A percentile compares a stretch with the other conserved stretches of the same genome.
phyloP scores from a whole-genome alignment of 2,113 vertebrate species.

The Illadopsis cleaveri region DNA sequence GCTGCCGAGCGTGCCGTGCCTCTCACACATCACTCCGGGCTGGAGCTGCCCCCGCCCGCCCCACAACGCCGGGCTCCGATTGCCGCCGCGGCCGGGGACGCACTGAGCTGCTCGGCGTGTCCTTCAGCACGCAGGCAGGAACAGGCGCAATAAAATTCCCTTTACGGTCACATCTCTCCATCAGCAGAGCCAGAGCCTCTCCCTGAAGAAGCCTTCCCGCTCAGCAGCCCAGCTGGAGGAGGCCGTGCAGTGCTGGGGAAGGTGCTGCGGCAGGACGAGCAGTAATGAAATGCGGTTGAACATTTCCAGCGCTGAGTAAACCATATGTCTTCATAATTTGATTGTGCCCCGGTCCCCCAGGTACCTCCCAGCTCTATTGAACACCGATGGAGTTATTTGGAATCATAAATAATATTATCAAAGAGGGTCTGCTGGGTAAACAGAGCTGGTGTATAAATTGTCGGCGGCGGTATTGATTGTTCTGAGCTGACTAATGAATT shows the following conservation, averaged over 20 bases:
- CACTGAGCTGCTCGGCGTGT: rapidly evolving
- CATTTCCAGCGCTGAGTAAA: constrained; percentile 63
- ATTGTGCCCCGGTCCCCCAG: constrained; percentile 70
- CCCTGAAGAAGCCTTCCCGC: not conserved
- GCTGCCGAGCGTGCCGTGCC: not conserved
- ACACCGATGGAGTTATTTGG: constrained; percentile 78
- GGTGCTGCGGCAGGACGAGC: not conserved
- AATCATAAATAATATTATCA: constrained; percentile 82
- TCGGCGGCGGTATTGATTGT: constrained; percentile 68
- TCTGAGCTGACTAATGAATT: constrained; percentile 77
- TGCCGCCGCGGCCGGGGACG: not conserved
- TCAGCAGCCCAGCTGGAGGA: not conserved
- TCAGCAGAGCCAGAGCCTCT: not conserved
- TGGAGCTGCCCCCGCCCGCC: not conserved
- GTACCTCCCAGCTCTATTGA: constrained; percentile 71
- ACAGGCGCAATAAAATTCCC: not conserved
- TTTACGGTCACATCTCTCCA: not conserved
- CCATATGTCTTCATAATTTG: constrained; percentile 76
- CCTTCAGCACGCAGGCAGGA: not conserved
- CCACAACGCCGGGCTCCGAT: not conserved
- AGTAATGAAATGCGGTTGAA: constrained; percentile 32
- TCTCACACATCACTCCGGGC: not conserved
- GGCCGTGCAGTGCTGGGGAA: not conserved
- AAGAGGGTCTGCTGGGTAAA: constrained; percentile 77
- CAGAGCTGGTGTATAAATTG: constrained; percentile 74